Conservation (phyloP, 2,113 vertebrate species). For the Halichoeres trimaculatus region DNA sequence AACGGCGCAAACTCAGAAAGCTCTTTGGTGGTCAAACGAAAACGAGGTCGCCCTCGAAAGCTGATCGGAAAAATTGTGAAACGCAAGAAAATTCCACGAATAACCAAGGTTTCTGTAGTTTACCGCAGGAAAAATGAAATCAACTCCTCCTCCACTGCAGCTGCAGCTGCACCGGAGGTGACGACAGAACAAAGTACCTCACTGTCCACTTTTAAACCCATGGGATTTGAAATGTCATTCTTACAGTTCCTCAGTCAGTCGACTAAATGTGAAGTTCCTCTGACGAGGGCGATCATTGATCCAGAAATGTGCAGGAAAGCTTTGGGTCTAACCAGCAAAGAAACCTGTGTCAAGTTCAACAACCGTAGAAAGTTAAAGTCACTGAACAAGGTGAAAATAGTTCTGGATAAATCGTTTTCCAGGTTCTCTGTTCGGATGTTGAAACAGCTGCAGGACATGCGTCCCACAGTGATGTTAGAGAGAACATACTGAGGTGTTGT, state of each 20-base stretch:
- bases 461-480: constrained; percentile 88
- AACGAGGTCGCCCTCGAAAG: constrained; percentile 85
- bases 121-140: constrained; percentile 78
- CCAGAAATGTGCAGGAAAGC: constrained; percentile 53
- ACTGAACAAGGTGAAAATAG: constrained; percentile 88
- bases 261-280: constrained; percentile 85
- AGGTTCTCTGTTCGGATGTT: constrained; percentile 84
- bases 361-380: constrained; percentile 88
- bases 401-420: constrained; percentile 87
- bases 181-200: constrained; percentile 82
- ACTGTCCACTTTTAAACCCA: constrained; percentile 93
- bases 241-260: constrained; percentile 95
- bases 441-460: constrained; percentile 96
- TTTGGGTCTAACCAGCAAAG: constrained; percentile 60
- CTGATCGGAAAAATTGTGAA: constrained; percentile 69
- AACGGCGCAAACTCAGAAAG: constrained; percentile 69
- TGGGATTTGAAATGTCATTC: constrained; percentile 98
- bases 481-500: constrained; percentile 61
- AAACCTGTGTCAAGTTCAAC: constrained; percentile 87
- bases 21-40: constrained; percentile 81
- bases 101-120: constrained; percentile 34
- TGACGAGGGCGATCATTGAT: constrained; percentile 77
- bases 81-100: constrained; percentile 69
- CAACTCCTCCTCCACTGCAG: constrained; percentile 73
- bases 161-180: constrained; percentile 78